Conservation (phyloP, 2,797 vertebrate genomes). For the Epinephelus awoara region DNA sequence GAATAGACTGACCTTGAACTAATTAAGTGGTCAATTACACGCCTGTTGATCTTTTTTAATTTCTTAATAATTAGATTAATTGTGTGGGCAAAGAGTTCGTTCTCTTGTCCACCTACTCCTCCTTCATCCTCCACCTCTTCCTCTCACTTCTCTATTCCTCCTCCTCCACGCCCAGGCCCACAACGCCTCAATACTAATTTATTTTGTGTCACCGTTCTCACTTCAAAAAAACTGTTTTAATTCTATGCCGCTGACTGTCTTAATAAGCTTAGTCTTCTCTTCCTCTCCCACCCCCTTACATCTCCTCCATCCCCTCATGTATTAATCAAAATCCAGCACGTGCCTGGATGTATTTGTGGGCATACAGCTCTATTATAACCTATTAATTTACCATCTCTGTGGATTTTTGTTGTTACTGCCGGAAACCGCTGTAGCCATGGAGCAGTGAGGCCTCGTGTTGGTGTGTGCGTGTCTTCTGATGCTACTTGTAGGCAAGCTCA, state of each 20-base stretch:
- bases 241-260: slow-evolving; percentile 61
- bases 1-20: slow-evolving; percentile 83
- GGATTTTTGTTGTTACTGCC: slow-evolving; percentile 30
- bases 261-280: slow-evolving; percentile 68
- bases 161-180: slow-evolving; percentile 57
- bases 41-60: slow-evolving; percentile 86
- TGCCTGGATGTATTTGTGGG: slow-evolving; percentile 45
- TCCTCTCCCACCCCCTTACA: slow-evolving; percentile 56
- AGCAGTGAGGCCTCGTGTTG: slow-evolving; percentile 50
- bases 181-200: slow-evolving; percentile 66
- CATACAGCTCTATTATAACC: slow-evolving; percentile 51
- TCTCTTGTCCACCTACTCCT: slow-evolving; percentile 81
- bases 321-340: slow-evolving; percentile 60
- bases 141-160: slow-evolving; percentile 62
- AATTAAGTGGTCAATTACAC: slow-evolving; percentile 87
- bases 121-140: slow-evolving; percentile 58
- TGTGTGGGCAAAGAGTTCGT: slow-evolving; percentile 74
- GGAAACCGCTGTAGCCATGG: slow-evolving; percentile 49
- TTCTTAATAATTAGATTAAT: slow-evolving; percentile 84
- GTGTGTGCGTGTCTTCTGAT: slow-evolving; percentile 55
- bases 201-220: slow-evolving; percentile 71
- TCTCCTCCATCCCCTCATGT: slow-evolving; percentile 42
- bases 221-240: slow-evolving; percentile 65
- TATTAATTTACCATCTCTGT: slow-evolving; percentile 42
- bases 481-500: slow-evolving; percentile 65